Evolutionary conservation across 2,797 vertebrate genomes (phyloP), one percentile per base, ranked within the genome.

Genomic region (Tenualosa ilisha): DNA sequence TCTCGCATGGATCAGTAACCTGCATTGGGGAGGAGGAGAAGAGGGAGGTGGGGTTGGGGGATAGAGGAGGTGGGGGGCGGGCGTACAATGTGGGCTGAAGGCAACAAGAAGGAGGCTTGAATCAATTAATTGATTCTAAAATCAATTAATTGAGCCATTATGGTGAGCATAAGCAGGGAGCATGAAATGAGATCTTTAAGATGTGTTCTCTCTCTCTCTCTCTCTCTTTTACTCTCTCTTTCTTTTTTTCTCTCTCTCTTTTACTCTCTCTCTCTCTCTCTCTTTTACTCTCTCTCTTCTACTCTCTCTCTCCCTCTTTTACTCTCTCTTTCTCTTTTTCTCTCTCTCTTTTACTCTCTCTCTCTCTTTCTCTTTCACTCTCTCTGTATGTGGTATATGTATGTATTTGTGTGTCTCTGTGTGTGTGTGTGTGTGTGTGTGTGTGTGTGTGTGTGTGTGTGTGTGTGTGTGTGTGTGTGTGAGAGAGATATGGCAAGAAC

Each of bases 81-180:
- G 5, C 13, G 15, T 37, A 0, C 6, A 37, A 75, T 20, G 31
- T 15, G 31, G 68, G 68, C 31, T 75, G 84, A 85, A 26, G 84
- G 59, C 82, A 85, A 86, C 81, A 84, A 84, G 85, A 86, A 53
- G 68, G 75, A 85, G 84, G 82, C 50, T 82, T 63, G 72, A 86
- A 89, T 89, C 88, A 84, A 90, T 88, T 89, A 88, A 88, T 89
- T 86, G 89, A 90, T 90, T 86, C 81, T 72, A 65, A 85, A 89
- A 90, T 90, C 89, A 89, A 90, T 90, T 85, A 89, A 89, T 90
- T 89, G 89, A 90, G 86, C 88, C 86, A 87, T 90, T 86, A 87
- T 63, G 75, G 84, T 82, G 86, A 81, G 63, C 86, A 61, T 83
- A 84, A 82, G 82, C 82, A 87, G 59, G 2, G 84, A 87, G 83